Evolutionary conservation across 2,797 vertebrate species (phyloP), one percentile per base, ranked within the genome.

Genomic region (Sphenopsis melanotis): DNA sequence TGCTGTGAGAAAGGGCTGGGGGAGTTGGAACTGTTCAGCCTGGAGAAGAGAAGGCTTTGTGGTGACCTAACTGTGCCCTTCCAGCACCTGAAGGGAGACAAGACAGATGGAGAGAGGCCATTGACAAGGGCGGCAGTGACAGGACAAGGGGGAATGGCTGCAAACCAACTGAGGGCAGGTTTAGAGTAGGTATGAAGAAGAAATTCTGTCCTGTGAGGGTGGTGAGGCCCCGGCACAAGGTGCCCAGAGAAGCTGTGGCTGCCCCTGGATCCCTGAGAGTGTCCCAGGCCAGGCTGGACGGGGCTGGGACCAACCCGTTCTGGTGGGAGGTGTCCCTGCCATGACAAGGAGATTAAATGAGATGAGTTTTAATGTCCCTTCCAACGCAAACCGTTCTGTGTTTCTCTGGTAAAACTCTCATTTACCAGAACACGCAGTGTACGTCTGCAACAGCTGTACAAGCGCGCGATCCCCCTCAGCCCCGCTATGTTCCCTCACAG

Each of bases 401-500:
- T 12, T 6, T 49, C 16, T 26, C 8, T 26, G 47, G 22, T 15
- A 15, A 26, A 44, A 16, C 20, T 0, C 20, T 3, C 20, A 6
- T 19, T 6, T 11, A 29, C 5, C 37, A 9, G 7, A 11, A 14
- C 36, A 11, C 0, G 2, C 21, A 5, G 1, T 15, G 22, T 4
- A 3, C 1, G 2, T 29, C 23, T n/a, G 10, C 4, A 47, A 1
- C 1, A 50, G n/a, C 2, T 11, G 17, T 22, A 6, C 1, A 12
- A 22, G 14, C 3, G 26, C 11, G 0, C 2, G 18, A 3, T 21
- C 16, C 6, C 8, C 5, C 1, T 1, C 22, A 32, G 39, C 6
- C 27, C 8, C 3, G 4, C 20, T 1, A 3, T 0, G 2, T 15
- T 1, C 12, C 6, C 4, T 1, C 32, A 3, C 4, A 8, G 4